Conservation (phyloP, 2,113 vertebrate genomes). For the Pterophyllum scalare region DNA sequence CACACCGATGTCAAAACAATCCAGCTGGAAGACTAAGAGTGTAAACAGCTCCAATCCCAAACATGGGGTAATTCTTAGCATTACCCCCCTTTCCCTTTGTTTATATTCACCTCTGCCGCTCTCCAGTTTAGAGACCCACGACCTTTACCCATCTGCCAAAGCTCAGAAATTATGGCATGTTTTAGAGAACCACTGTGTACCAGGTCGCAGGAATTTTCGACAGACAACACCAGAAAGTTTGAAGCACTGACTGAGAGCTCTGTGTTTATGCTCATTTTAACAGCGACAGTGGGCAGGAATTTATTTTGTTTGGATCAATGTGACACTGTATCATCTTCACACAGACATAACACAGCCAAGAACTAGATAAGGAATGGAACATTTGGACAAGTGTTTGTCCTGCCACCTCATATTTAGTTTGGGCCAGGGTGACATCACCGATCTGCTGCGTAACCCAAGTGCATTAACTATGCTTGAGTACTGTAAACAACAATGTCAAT, state of each 20-base stretch:
- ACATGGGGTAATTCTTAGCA: slow-evolving; percentile 21
- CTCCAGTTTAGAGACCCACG: slow-evolving; percentile 21
- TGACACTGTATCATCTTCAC: slow-evolving; percentile 71
- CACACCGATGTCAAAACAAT: slow-evolving; percentile 66
- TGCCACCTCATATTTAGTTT: slow-evolving; percentile 60
- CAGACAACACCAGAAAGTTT: slow-evolving; percentile 47
- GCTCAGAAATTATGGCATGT: slow-evolving; percentile 46
- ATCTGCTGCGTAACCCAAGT: slow-evolving; percentile 50
- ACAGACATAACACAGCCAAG: slow-evolving; percentile 54
- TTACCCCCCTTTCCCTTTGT: slow-evolving; percentile 45
- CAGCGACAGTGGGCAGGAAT: slow-evolving; percentile 74
- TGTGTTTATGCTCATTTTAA: slow-evolving; percentile 77
- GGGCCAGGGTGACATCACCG: slow-evolving; percentile 55
- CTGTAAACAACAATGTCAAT: slow-evolving; percentile 38
- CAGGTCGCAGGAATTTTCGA: slow-evolving; percentile 43
- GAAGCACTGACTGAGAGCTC: slow-evolving; percentile 43
- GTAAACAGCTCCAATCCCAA: slow-evolving; percentile 31
- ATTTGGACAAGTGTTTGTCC: slow-evolving; percentile 66
- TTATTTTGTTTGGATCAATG: slow-evolving; percentile 77
- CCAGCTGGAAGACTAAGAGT: slow-evolving; percentile 25
- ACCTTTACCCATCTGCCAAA: slow-evolving; percentile 56
- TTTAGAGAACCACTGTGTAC: slow-evolving; percentile 41
- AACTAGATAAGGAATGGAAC: slow-evolving; percentile 79
- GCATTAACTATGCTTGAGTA: slow-evolving; percentile 45
- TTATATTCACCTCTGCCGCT: slow-evolving; percentile 56